Conservation (phyloP, 92 coral and sea anemone species). For the Palythoa grandiflora region DNA sequence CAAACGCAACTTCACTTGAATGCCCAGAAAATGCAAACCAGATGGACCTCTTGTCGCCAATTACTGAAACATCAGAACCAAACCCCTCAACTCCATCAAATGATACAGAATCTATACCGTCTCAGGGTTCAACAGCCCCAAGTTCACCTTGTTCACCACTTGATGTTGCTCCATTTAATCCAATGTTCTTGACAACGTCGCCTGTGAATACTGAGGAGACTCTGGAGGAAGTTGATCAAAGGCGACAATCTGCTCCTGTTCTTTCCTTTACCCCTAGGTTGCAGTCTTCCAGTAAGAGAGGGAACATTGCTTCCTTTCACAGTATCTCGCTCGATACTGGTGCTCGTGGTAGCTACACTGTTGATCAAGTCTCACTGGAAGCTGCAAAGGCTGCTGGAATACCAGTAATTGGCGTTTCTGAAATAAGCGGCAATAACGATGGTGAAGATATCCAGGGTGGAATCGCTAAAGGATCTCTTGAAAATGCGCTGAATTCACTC, state of each 20-base stretch:
- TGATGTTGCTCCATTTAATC: conserved; percentile 86
- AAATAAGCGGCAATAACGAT: background rate
- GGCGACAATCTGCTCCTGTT: conserved; percentile 42
- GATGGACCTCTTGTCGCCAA: conserved; percentile 80
- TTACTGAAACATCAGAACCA: conserved; percentile 80
- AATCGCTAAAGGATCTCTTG: conserved; percentile 17
- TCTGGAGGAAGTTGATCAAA: background rate
- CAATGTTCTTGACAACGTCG: conserved; percentile 84
- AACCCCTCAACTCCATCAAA: conserved; percentile 60
- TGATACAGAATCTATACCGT: conserved; percentile 67
- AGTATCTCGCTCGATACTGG: conserved; percentile 66
- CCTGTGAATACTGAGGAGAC: conserved; percentile 74
- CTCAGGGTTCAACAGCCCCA: conserved; percentile 83
- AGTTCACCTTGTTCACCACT: conserved; percentile 90
- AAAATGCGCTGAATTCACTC: conserved; percentile 13
- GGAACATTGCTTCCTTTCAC: conserved; percentile 47
- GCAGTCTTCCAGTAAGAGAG: conserved; percentile 28
- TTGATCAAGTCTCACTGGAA: conserved; percentile 82
- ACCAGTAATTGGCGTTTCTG: conserved; percentile 78
- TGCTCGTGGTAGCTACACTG: conserved; percentile 93
- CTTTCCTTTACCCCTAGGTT: conserved; percentile 39
- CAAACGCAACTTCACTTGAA: conserved; percentile 16
- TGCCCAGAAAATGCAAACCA: conserved; percentile 49
- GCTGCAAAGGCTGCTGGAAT: conserved; percentile 97
- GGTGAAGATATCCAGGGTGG: background rate